Conservation (phyloP, 2,888 invertebrate genomes). For the Hydrotaea cyrtoneurina region DNA sequence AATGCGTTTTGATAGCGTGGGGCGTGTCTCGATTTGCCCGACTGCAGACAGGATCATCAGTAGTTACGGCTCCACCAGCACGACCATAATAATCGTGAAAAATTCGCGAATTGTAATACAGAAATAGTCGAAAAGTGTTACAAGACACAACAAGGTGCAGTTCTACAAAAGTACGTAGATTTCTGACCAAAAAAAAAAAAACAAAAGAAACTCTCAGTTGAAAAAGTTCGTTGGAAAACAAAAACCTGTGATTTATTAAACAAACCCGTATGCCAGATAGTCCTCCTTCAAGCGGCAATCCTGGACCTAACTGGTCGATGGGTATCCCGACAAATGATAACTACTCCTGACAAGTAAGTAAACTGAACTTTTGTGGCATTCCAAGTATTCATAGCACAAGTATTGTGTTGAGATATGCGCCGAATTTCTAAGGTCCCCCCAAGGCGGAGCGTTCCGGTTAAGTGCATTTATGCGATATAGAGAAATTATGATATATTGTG, state of each 20-base stretch:
- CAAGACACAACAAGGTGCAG: background rate
- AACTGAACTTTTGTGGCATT: background rate
- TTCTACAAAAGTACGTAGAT: background rate
- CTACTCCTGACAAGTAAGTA: background rate
- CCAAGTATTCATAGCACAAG: background rate
- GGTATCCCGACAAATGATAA: background rate
- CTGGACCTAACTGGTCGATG: background rate
- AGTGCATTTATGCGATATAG: background rate
- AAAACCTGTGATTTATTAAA: background rate
- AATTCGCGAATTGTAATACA: slow-evolving; percentile 28
- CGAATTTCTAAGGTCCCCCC: background rate
- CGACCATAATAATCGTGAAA: slow-evolving; percentile 7
- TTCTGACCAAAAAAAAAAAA: no score
- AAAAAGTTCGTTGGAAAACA: background rate
- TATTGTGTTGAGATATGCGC: background rate
- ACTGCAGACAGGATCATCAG: slow-evolving; percentile 3
- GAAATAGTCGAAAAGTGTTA: background rate
- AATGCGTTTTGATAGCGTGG: background rate
- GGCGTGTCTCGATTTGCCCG: background rate
- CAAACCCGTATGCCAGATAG: background rate
- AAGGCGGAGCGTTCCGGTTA: slow-evolving; percentile 19
- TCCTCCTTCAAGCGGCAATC: background rate
- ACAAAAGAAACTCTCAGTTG: no score
- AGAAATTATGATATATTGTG: no score
- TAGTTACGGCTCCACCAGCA: background rate